Conservation (phyloP, 2,797 vertebrate genomes). For the Epinephelus malabaricus region DNA sequence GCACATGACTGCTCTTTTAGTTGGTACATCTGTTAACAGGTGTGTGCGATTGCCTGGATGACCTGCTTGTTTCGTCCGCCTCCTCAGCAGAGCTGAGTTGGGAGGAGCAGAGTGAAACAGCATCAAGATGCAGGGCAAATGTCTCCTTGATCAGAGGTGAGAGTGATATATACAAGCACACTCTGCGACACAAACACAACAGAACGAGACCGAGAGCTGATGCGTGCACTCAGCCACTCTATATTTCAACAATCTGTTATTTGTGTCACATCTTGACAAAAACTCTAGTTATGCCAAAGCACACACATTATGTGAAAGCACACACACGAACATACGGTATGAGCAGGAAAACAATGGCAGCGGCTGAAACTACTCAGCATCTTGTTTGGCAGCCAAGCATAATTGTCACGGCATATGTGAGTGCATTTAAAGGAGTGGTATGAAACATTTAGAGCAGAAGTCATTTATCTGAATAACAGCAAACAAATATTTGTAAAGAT, state of each 20-base stretch:
- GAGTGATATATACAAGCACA: constrained; percentile 32
- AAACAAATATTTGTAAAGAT: no score
- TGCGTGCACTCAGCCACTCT: background rate
- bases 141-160: constrained; percentile 69
- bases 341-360: background rate
- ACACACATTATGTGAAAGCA: constrained; percentile 9
- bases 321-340: background rate
- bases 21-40: constrained; percentile 55
- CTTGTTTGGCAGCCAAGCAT: constrained; percentile 4
- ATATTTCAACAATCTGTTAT: constrained; percentile 27
- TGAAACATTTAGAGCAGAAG: no score
- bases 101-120: constrained; percentile 34
- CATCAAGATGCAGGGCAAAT: constrained; percentile 58
- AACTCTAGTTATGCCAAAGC: constrained; percentile 18
- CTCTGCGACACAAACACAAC: constrained; percentile 15
- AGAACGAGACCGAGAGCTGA: constrained; percentile 27
- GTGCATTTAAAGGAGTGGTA: background rate
- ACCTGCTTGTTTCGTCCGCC: constrained; percentile 50
- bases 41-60: constrained; percentile 40
- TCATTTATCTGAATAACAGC: no score
- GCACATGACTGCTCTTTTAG: constrained; percentile 35
- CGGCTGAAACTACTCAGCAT: background rate
- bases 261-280: constrained; percentile 33
- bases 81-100: constrained; percentile 28
- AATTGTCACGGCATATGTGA: background rate